These are phyloP conservation scores for Ivindomyrus marchei DNA, from an alignment of 2,113 vertebrate species.

Conservation along the genomic window DNA sequence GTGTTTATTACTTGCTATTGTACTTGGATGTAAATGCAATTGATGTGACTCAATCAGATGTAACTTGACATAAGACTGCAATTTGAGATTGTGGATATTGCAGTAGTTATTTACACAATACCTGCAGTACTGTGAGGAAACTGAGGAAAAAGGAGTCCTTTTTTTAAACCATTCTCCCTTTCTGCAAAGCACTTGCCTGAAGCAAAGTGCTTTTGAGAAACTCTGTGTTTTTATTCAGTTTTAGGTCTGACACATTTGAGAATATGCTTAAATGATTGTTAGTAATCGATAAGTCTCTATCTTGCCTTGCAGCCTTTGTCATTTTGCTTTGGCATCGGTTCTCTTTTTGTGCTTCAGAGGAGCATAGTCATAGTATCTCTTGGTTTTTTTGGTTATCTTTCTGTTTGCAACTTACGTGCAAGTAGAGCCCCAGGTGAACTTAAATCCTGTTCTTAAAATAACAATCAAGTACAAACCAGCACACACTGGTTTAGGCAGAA, in stretches of 20 bases:
- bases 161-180: not conserved
- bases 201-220: not conserved
- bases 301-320: not conserved
- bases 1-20: not conserved
- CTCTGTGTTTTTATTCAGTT: not conserved
- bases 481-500: not conserved
- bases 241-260: not conserved
- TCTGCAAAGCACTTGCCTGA: not conserved
- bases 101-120: not conserved
- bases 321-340: not conserved
- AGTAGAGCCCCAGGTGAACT: conserved; percentile 8
- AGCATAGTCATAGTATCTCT: not conserved
- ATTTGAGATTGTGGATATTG: not conserved
- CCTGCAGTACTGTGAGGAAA: not conserved
- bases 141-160: not conserved
- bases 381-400: not conserved
- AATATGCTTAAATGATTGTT: not conserved
- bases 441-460: not conserved
- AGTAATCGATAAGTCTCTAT: not conserved
- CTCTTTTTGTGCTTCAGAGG: not conserved
- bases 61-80: not conserved
- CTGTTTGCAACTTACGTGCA: conserved; percentile 26
- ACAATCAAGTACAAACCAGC: not conserved
- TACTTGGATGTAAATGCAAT: not conserved
- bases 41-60: not conserved